Evolutionary conservation across 2,113 vertebrate genomes (phyloP).

Genomic region (Vulpes vulpes): DNA sequence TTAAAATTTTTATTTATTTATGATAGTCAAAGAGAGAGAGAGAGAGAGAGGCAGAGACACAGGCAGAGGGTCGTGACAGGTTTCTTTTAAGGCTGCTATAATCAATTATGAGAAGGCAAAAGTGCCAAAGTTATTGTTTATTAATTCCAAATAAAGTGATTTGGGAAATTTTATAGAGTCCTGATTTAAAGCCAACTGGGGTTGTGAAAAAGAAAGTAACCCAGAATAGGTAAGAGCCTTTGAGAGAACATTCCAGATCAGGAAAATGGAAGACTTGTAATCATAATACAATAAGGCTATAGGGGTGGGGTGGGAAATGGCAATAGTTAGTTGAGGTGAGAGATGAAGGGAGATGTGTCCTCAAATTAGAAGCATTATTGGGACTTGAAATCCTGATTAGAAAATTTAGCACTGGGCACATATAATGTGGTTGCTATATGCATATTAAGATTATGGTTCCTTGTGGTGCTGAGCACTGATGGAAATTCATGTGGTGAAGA

Average conservation of each 20-base stretch:
- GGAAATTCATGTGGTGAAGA: accelerated
- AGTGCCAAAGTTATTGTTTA: background rate
- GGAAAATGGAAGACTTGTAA: background rate
- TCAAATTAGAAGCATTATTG: background rate
- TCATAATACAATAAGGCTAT: background rate
- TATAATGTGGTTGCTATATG: background rate
- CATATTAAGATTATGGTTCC: background rate
- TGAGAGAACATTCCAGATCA: background rate
- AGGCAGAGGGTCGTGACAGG: background rate
- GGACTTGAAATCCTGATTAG: background rate
- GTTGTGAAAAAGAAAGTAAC: background rate
- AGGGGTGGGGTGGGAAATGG: background rate
- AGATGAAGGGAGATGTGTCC: background rate
- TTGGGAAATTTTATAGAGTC: background rate
- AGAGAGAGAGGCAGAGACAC: too few species aligned
- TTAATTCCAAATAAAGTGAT: background rate
- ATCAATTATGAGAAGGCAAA: background rate
- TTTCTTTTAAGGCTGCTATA: background rate
- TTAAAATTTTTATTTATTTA: too few species aligned
- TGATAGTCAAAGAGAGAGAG: too few species aligned
- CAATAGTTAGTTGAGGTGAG: background rate
- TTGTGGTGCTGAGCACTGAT: background rate
- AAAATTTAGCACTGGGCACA: background rate
- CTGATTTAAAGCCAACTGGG: background rate
- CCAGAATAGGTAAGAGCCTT: background rate